phyloP scores from a whole-genome alignment of 2,113 vertebrate genomes.

The Planiliza haematocheilus region DNA sequence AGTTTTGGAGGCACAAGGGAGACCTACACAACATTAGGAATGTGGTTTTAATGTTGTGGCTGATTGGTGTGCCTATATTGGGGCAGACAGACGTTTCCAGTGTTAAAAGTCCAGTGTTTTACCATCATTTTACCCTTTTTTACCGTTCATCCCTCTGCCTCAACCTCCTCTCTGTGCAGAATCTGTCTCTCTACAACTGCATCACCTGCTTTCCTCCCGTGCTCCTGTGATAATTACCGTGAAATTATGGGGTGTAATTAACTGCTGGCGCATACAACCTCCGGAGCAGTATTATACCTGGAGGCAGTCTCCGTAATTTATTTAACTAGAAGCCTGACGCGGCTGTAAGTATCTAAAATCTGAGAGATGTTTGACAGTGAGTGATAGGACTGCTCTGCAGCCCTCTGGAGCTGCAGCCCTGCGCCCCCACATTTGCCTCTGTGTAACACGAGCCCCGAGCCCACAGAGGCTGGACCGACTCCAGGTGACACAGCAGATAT shows the following conservation, averaged over 20 bases:
- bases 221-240: conserved; percentile 8
- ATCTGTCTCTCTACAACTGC: background rate
- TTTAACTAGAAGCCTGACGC: background rate
- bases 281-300: background rate
- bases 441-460: conserved; percentile 29
- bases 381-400: background rate
- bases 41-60: too few species aligned
- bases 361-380: background rate
- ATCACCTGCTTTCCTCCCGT: background rate
- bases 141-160: background rate
- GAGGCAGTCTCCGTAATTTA: background rate
- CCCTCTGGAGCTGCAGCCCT: background rate
- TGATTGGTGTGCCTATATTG: too few species aligned
- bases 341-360: conserved; percentile 2
- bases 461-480: background rate
- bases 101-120: background rate
- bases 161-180: background rate
- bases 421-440: conserved; percentile 12
- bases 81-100: too few species aligned
- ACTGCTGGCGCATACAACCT: background rate
- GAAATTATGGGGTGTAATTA: background rate
- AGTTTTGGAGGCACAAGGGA: too few species aligned
- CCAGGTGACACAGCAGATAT: conserved; percentile 30
- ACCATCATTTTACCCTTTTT: too few species aligned
- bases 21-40: too few species aligned